Conservation (phyloP, 1,140 invertebrate species). For the Apis laboriosa region DNA sequence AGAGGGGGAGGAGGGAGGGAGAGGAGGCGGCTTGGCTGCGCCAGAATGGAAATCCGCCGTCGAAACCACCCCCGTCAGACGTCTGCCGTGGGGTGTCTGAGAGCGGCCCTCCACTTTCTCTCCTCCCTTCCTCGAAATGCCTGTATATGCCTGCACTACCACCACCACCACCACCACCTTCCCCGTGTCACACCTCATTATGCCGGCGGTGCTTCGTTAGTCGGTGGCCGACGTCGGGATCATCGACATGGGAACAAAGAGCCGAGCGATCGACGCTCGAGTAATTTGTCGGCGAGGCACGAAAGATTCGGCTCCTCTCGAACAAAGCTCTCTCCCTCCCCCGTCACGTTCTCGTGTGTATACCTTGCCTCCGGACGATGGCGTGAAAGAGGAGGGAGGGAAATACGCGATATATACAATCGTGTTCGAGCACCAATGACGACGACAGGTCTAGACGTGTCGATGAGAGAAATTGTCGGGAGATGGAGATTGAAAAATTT, state of each 20-base stretch:
- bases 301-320: slow-evolving; percentile 38
- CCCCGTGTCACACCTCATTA: slow-evolving; percentile 72
- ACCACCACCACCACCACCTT: slow-evolving; percentile 40
- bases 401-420: neutral
- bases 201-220: slow-evolving; percentile 65
- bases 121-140: slow-evolving; percentile 36
- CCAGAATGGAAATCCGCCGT: slow-evolving; percentile 66
- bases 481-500: neutral
- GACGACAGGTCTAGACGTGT: neutral
- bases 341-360: neutral
- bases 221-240: slow-evolving; percentile 47
- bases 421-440: neutral
- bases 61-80: slow-evolving; percentile 62
- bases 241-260: slow-evolving; percentile 56
- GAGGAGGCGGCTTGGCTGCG: slow-evolving; percentile 16
- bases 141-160: neutral
- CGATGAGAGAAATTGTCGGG: neutral
- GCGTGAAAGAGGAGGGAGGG: neutral
- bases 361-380: neutral
- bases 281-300: slow-evolving; percentile 42
- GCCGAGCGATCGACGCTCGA: slow-evolving; percentile 43
- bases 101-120: slow-evolving; percentile 62
- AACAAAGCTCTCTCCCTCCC: slow-evolving; percentile 31
- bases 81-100: slow-evolving; percentile 68
- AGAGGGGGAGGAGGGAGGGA: neutral